Base-by-base conservation (phyloP, 2,797 vertebrate genomes). In the Epinephelus awoara region DNA sequence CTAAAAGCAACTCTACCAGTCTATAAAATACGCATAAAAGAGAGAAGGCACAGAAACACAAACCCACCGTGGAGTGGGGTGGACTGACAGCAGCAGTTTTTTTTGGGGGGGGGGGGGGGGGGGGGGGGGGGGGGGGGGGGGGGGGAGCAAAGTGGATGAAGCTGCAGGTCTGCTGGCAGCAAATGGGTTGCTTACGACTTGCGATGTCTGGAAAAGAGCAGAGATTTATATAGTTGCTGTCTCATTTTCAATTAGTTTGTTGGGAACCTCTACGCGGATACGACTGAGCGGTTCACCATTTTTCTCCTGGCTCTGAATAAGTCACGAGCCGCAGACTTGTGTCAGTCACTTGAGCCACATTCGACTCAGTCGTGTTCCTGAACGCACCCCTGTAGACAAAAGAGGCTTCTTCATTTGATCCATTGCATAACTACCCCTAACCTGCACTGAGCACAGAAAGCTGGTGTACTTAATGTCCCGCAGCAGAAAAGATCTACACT, bases 41-140 rank as follows among this genome's bases (percentile, higher is more conserved):
- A 95, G 91, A 93, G 92, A 96, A 96, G 95, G 95, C 95, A 96
- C 95, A 91, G 91, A 94, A 93, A 95, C 89, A 94, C 92, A 94
- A 91, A 92, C 93, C 93, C 93, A 91, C 87, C 15, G 21, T 67
- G 73, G 57, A 77, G 91, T 67, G 84, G 92, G 87, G 84, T 83
- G 83, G 85, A 93, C 84, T 62, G 76, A 88, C 92, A 92, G 88
- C 89, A 88, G 89, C 87, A 89, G 88, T 79, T 75, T 87, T 74
- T 79, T 69, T 27, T 27, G 1, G 8, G 27, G 23, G 23, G 23
- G 23, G 23, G 23, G 0, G 38, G 70, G 84, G 82, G n/a, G n/a
- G n/a, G n/a, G n/a, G n/a, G 27, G 27, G 5, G 7, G 29, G 29
- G 29, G 1, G 8, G 27, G 23, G 23, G 23, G 23, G 23, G 23